Evolutionary conservation across 2,113 vertebrate genomes (phyloP), one percentile per base, ranked within the genome.

Genomic region (Apus apus): DNA sequence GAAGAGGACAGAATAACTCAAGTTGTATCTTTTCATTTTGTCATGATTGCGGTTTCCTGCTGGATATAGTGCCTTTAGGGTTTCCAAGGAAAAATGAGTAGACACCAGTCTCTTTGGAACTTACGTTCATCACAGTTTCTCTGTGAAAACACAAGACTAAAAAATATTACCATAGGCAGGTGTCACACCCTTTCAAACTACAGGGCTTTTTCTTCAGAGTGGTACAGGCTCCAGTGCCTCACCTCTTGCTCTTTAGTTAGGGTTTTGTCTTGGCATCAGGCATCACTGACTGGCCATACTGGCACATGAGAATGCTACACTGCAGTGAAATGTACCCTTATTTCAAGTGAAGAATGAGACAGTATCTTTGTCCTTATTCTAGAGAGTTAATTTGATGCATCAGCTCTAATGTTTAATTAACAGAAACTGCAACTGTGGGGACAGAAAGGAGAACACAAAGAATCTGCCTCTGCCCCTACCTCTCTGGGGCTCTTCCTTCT

Each of bases 201-300:
- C 0, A 46, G 22, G 3, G 0, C 0, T 85, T 65, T 50, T 66
- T 40, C 40, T 87, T 84, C 57, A n/a, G 32, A 5, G 29, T 60
- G 23, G 11, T 54, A 27, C 46, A 85, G 16, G 1, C 38, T 45
- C 8, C 20, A 45, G 6, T 36, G 29, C 23, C 19, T 56, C 51
- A 4, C 13, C 22, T 60, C 30, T 62, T 68, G 43, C 36, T 34
- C 62, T 78, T 87, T n/a, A 51, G 8, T 23, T 46, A 57, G 18
- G n/a, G 15, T 6, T 89, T 60, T 26, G 15, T 56, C 38, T 74
- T 1, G 0, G 53, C 51, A 71, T 15, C 43, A 9, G 0, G 53
- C 51, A 71, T 15, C 43, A 9, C 45, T 26, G 27, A 7, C 5
- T 64, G 51, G 50, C 15, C 17, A n/a, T 2, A 50, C 73, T 16